These are phyloP conservation scores for Metellina segmentata DNA, from an alignment of 2,888 invertebrate species.

Conservation along the genomic window DNA sequence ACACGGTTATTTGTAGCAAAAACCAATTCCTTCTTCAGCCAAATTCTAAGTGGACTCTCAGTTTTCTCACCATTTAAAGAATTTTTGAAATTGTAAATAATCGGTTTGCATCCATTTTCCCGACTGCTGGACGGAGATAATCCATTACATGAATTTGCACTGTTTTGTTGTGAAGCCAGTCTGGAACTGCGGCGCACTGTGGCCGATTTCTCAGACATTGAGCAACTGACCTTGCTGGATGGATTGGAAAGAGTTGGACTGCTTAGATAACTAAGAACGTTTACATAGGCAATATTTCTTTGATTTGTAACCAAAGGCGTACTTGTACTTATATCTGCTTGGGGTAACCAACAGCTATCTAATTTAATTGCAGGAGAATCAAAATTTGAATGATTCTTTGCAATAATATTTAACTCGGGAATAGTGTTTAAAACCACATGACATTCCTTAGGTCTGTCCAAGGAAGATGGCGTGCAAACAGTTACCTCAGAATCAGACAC, in stretches of 20 bases:
- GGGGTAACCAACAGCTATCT: background rate
- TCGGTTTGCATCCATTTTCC: background rate
- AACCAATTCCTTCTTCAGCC: conserved; percentile 52
- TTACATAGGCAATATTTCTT: no score
- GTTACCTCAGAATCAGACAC: background rate
- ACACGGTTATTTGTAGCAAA: conserved; percentile 48
- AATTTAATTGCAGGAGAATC: background rate
- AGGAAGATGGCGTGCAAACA: background rate
- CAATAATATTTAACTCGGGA: conserved; percentile 16
- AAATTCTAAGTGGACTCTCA: conserved; percentile 37
- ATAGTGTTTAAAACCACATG: background rate
- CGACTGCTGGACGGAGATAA: background rate
- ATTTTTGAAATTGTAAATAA: background rate
- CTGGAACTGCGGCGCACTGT: conserved; percentile 9
- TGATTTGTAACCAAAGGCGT: no score
- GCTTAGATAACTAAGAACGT: no score
- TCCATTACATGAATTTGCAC: background rate
- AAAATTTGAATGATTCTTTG: background rate
- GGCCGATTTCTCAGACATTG: background rate
- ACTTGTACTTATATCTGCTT: no score
- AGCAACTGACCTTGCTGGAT: no score
- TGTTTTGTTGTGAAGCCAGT: background rate
- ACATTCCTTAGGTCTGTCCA: background rate
- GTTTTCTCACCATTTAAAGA: background rate
- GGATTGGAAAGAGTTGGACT: no score